These are phyloP conservation scores for Leptocoma aspasia DNA, from an alignment of 2,113 vertebrate species.

Conservation along the genomic window DNA sequence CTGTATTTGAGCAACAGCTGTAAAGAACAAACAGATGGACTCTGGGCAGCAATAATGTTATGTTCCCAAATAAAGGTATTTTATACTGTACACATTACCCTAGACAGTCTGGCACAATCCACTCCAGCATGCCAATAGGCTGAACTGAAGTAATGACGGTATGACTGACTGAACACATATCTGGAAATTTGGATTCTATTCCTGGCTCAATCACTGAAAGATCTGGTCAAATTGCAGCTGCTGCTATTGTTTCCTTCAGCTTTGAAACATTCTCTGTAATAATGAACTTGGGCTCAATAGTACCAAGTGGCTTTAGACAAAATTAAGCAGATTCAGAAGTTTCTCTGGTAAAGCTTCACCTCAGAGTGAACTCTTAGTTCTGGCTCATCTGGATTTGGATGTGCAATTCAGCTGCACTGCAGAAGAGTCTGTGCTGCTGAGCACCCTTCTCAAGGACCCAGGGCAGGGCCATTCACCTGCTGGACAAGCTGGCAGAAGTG, in stretches of 20 bases:
- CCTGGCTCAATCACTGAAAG: neutral
- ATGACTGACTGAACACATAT: conserved; percentile 3
- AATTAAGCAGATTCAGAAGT: neutral
- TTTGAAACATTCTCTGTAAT: neutral
- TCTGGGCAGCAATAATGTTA: neutral
- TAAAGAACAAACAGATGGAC: neutral
- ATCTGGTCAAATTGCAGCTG: neutral
- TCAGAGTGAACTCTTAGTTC: neutral
- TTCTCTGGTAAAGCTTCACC: neutral
- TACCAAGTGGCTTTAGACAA: neutral
- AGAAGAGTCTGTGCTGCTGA: neutral
- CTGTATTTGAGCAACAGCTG: neutral
- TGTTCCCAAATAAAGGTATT: neutral
- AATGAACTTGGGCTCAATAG: neutral
- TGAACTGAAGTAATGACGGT: neutral
- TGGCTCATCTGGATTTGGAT: neutral
- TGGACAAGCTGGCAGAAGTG: neutral
- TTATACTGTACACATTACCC: neutral
- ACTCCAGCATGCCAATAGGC: neutral
- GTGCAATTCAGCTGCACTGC: neutral
- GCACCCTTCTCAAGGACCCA: neutral
- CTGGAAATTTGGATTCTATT: neutral
- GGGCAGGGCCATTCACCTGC: neutral
- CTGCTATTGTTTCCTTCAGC: neutral
- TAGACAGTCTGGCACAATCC: neutral